Evolutionary conservation across 2,888 invertebrate species (phyloP), one percentile per base, ranked within the genome.

Genomic region (Falcaria lacertinaria): DNA sequence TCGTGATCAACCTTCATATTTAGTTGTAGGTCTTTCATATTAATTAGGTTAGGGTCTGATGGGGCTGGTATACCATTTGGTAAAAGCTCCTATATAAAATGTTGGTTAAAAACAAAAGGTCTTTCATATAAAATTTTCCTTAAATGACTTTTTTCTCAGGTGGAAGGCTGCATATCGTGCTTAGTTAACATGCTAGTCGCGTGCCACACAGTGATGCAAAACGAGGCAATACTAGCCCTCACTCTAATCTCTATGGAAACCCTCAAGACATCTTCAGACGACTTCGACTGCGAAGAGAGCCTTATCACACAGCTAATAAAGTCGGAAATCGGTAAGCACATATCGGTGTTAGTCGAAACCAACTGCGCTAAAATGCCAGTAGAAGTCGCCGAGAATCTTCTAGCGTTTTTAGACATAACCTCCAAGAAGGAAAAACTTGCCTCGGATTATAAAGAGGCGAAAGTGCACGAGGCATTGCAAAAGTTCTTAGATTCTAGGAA

Each of bases 181-280:
- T 86, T 97, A 58, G 93, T 96, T 8, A 92, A 92, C 76, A 97
- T 97, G 97, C 87, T 95, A 52, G 91, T 93, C 3, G 94, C 95
- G 2, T 94, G 95, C 63, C 96, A 97, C 83, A 89, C 94, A 5
- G 92, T 97, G 19, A 97, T 97, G 97, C 95, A 95, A 74, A 95
- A 94, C 71, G 96, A 96, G 81, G 94, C 95, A 0, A 90, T 95
- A 43, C 87, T 94, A 57, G 93, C 95, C 28, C 86, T 96, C 43
- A 93, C 92, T 52, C 90, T 95, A 33, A 80, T 95, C 7, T 74
- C 84, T 1, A 69, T 80, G 42, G 72, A 80, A 49, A 64, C 73
- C 0, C 59, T 83, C 44, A 77, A 72, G 43, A 57, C 62, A 41
- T 56, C 50, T 0, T 53, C 65, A 0, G 57, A 60, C 34, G 22